Base-by-base conservation (phyloP, 1,140 invertebrate species). In the Scaptomyza pallida region DNA sequence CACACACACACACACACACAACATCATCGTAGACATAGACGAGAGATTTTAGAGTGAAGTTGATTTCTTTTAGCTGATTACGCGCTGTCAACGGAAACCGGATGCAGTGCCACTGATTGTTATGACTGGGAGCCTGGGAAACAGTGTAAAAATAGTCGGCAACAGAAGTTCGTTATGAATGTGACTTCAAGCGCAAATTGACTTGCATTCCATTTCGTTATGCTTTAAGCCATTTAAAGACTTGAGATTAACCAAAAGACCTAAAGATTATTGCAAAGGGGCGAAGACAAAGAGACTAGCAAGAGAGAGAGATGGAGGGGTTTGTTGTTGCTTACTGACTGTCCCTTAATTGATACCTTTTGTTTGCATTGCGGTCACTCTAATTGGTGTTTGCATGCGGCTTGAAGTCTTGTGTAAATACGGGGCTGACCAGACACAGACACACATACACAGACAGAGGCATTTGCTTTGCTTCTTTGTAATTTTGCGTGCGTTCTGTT, bases 361-460 rank as follows among this genome's bases (percentile, higher is more conserved):
- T 85, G 78, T 88, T 88, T 88, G 78, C 67, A 71, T 75, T 88
- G 82, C 57, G 82, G 83, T 88, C 82, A 88, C 78, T 82, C 82
- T 88, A 88, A 88, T 88, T 88, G 82, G 83, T 88, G 82, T 88
- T 88, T 88, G 75, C 82, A 88, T 88, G 78, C 80, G 82, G 82
- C 82, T 88, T 79, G 71, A 64, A 81, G 81, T 52, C 70, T 88
- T 86, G 65, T 78, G 82, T 47, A 88, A 86, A 86, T 59, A 86
- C 61, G 64, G 61, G 57, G 57, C 68, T 81, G 82, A 82, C 82
- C 81, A 78, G 21, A 60, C 65, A 55, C 62, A 51, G 68, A 19
- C 33, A 2, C n/a, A n/a, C n/a, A n/a, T n/a, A n/a, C n/a, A n/a
- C n/a, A n/a, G n/a, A n/a, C n/a, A n/a, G n/a, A n/a, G n/a, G n/a